phyloP scores from a whole-genome alignment of 2,797 vertebrate species.

The Neomorphus geoffroyi region DNA sequence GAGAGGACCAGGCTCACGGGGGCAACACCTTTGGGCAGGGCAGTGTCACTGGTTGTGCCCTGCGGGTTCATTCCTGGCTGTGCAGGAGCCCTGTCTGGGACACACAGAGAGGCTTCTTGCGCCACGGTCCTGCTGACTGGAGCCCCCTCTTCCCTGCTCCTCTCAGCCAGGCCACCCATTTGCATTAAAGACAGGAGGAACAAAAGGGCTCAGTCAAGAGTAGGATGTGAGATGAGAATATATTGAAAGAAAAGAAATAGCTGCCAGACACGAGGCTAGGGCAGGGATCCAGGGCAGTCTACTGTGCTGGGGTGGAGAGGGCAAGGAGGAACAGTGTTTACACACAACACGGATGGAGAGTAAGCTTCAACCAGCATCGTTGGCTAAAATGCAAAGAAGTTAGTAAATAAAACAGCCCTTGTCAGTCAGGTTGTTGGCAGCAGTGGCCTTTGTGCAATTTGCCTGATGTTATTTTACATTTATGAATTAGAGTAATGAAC shows the following conservation, averaged over 20 bases:
- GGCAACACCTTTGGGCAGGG: not conserved
- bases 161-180: not conserved
- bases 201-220: not conserved
- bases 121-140: not conserved
- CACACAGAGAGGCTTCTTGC: not conserved
- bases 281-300: not conserved
- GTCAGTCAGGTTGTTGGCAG: not conserved
- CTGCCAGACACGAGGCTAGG: not conserved
- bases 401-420: not conserved
- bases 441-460: not conserved
- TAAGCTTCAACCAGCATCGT: not conserved
- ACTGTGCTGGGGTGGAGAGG: fast-evolving
- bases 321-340: not conserved
- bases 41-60: not conserved
- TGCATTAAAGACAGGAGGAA: not conserved
- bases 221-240: not conserved
- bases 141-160: not conserved
- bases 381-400: not conserved
- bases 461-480: not conserved
- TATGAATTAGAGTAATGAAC: not conserved
- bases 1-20: fast-evolving
- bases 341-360: fast-evolving
- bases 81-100: not conserved
- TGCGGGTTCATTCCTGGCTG: fast-evolving
- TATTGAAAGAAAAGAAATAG: not conserved